These are phyloP conservation scores for Eurytoma californica DNA, from an alignment of 2,888 invertebrate species.

Conservation along the genomic window DNA sequence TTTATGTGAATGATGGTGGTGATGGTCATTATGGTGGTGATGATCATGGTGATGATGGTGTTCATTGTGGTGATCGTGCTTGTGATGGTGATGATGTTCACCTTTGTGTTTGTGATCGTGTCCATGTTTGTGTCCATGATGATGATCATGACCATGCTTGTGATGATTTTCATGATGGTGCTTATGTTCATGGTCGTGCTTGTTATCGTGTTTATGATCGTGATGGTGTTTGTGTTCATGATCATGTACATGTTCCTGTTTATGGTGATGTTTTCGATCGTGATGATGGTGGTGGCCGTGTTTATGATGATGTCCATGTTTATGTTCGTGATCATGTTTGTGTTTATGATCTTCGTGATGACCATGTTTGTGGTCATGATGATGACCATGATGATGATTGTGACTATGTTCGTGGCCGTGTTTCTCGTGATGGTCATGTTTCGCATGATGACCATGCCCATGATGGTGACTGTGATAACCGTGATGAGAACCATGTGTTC, in stretches of 20 bases:
- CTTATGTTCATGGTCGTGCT: slow-evolving; percentile 43
- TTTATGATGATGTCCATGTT: slow-evolving; percentile 35
- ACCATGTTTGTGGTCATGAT: slow-evolving; percentile 22
- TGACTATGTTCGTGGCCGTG: slow-evolving; percentile 26
- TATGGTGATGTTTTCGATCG: slow-evolving; percentile 44
- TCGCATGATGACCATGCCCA: slow-evolving; percentile 6
- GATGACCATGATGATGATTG: slow-evolving; percentile 30
- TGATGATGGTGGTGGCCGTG: slow-evolving; percentile 35
- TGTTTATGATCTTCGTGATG: slow-evolving; percentile 35
- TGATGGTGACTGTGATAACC: slow-evolving; percentile 24
- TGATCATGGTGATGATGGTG: slow-evolving; percentile 51
- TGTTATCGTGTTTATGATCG: slow-evolving; percentile 42
- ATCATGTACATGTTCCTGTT: slow-evolving; percentile 37
- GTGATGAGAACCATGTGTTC: neutral
- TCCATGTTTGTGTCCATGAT: slow-evolving; percentile 34
- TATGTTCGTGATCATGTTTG: slow-evolving; percentile 27
- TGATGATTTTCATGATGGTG: slow-evolving; percentile 49
- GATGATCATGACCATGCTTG: slow-evolving; percentile 45
- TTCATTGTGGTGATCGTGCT: slow-evolving; percentile 43
- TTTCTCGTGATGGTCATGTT: slow-evolving; percentile 28
- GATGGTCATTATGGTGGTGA: slow-evolving; percentile 46
- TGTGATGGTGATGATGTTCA: slow-evolving; percentile 48
- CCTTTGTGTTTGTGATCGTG: slow-evolving; percentile 48
- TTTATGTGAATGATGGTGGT: slow-evolving; percentile 48
- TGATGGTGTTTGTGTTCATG: slow-evolving; percentile 51